phyloP scores from a whole-genome alignment of 2,888 invertebrate genomes.

The Heliconius ethilla region DNA sequence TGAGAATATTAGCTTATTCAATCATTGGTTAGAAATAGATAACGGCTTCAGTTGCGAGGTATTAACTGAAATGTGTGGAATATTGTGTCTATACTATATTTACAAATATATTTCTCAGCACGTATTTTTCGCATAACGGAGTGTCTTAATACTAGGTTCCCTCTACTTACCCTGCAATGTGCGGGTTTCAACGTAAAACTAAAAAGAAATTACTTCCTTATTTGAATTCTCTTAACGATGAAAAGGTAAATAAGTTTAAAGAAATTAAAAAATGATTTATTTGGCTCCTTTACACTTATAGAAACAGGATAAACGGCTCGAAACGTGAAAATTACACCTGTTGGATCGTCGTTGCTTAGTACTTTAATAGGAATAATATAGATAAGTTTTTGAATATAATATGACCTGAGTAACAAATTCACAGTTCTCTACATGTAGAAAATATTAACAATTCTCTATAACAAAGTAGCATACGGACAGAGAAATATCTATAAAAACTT shows the following conservation, averaged over 20 bases:
- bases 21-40: constrained; percentile 10
- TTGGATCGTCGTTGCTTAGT: background rate
- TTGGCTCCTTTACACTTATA: background rate
- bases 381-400: background rate
- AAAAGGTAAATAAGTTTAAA: no score
- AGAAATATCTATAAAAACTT: background rate
- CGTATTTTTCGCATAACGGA: background rate
- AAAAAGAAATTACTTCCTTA: no score
- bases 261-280: no score
- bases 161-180: no score
- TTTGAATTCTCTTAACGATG: no score
- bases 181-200: no score
- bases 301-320: background rate
- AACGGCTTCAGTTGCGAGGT: background rate
- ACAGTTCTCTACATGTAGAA: background rate
- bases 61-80: background rate
- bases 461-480: background rate
- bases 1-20: constrained; percentile 19
- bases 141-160: no score
- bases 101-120: background rate
- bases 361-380: background rate
- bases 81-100: no score
- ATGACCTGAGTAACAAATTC: background rate
- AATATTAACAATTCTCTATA: background rate
- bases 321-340: background rate